phyloP scores from a whole-genome alignment of 2,888 invertebrate genomes.

The Xestia sexstrigata region DNA sequence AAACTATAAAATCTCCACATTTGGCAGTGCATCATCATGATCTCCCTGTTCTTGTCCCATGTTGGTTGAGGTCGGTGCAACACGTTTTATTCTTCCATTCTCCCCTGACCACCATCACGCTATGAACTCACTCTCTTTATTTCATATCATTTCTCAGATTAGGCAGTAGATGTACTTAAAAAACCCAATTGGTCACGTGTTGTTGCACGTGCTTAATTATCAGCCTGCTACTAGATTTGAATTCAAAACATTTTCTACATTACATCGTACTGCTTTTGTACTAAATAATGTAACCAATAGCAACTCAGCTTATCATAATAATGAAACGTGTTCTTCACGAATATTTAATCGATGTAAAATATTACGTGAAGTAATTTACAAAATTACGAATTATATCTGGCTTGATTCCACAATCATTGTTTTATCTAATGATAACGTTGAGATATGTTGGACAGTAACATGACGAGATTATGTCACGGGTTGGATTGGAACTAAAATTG shows the following conservation, averaged over 20 bases:
- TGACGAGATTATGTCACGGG: conserved; percentile 17
- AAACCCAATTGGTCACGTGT: neutral
- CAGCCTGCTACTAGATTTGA: conserved; percentile 16
- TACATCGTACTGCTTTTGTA: conserved; percentile 10
- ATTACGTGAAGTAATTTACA: conserved; percentile 17
- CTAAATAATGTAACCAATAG: conserved; percentile 18
- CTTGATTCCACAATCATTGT: conserved; percentile 44
- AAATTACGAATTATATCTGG: conserved; percentile 34
- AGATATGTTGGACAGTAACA: conserved; percentile 37
- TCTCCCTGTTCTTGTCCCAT: neutral
- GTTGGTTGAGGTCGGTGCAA: neutral
- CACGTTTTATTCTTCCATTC: neutral
- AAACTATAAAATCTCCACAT: neutral
- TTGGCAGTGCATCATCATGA: neutral
- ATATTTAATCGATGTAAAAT: conserved; percentile 1
- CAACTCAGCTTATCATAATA: conserved; percentile 9
- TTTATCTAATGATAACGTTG: conserved; percentile 38
- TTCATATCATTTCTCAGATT: neutral
- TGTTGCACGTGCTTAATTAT: neutral
- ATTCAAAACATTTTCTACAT: neutral
- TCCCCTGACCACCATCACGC: no score
- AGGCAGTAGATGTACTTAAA: neutral
- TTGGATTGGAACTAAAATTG: conserved; percentile 13
- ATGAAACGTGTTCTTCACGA: conserved; percentile 21
- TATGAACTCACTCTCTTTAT: neutral